Percentiles rank a stretch among this genome's conserved stretches.
Evolutionary conservation across 1,140 invertebrate species (phyloP).

Genomic region (Aphis gossypii): DNA sequence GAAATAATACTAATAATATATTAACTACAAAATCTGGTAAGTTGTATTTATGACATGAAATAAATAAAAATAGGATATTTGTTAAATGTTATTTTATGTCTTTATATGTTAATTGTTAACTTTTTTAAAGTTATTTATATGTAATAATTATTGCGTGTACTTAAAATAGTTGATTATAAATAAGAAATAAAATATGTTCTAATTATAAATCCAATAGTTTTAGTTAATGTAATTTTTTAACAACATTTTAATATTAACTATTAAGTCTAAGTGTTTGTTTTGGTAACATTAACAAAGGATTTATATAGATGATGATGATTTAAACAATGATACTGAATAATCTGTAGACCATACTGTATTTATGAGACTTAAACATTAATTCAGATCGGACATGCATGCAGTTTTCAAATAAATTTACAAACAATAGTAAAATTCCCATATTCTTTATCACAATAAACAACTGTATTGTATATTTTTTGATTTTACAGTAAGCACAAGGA

Average conservation of each 20-base stretch:
- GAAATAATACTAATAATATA: conserved; percentile 41
- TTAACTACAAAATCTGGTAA: conserved; percentile 49
- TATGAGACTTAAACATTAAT: background rate
- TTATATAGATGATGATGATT: background rate
- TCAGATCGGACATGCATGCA: background rate
- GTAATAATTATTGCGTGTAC: background rate
- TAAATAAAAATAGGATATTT: background rate
- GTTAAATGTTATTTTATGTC: background rate
- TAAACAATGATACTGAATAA: background rate
- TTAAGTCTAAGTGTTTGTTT: background rate
- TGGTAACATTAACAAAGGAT: background rate
- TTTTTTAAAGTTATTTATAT: background rate
- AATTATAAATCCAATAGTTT: background rate
- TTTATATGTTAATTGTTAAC: background rate
- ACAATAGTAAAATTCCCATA: background rate
- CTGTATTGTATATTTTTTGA: conserved; percentile 44
- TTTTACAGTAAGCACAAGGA: conserved; percentile 56
- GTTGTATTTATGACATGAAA: background rate
- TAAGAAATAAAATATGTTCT: background rate
- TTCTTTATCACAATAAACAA: background rate
- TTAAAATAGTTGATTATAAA: background rate
- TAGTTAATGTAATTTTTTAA: too few relatives aligned
- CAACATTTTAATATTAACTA: background rate
- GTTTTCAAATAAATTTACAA: background rate
- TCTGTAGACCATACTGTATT: background rate